Conservation (phyloP, 2,113 vertebrate species). For the Actenoides lindsayi region DNA sequence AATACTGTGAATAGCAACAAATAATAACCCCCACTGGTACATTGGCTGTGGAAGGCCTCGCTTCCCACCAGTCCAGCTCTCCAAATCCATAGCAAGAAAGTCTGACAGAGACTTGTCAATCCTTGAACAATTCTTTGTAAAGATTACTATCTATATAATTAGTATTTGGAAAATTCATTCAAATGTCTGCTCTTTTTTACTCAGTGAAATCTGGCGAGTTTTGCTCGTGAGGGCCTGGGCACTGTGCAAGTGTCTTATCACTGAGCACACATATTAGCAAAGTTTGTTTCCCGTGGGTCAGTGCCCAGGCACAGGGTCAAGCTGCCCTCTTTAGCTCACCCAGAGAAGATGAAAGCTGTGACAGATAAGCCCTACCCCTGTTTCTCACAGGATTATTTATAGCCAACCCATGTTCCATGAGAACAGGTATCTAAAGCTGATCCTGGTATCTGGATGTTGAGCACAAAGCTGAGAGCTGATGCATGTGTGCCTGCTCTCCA, state of each 20-base stretch:
- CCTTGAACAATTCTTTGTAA: neutral
- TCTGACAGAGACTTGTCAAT: neutral
- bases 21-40: neutral
- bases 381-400: neutral
- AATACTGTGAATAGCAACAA: neutral
- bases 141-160: neutral
- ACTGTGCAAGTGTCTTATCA: fast-evolving
- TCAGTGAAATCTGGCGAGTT: neutral
- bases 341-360: neutral
- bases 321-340: neutral
- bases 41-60: neutral
- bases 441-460: neutral
- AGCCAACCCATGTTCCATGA: neutral
- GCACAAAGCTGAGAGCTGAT: neutral
- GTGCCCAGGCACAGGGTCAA: neutral
- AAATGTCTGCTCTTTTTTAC: neutral
- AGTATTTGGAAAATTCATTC: neutral
- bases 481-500: neutral
- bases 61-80: neutral
- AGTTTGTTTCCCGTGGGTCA: neutral
- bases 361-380: neutral
- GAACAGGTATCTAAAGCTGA: neutral
- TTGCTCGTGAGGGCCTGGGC: fast-evolving
- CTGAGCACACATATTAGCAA: neutral
- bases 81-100: neutral